Conservation (phyloP, 2,888 invertebrate genomes). For the Scaptomyza reducta region DNA sequence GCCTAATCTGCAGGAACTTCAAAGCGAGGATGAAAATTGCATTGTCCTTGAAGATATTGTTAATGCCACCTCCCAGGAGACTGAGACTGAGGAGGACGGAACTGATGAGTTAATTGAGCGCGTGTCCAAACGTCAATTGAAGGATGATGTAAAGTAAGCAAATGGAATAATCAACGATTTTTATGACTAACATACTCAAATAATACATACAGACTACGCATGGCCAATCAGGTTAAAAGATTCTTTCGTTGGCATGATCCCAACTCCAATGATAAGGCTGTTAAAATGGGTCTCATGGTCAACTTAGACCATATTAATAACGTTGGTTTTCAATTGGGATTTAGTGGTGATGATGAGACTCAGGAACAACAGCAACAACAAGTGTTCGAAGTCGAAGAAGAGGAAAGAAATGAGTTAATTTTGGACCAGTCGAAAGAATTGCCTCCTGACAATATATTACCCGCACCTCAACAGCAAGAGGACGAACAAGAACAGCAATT, state of each 20-base stretch:
- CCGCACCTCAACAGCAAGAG: not conserved
- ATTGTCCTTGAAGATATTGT: slow-evolving; percentile 38
- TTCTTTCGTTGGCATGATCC: slow-evolving; percentile 63
- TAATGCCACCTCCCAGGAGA: not conserved
- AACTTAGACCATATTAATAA: slow-evolving; percentile 3
- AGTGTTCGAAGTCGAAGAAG: too few species aligned
- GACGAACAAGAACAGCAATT: not conserved
- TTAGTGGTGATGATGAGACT: slow-evolving; percentile 8
- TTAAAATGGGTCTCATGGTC: slow-evolving; percentile 34
- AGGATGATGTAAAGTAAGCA: slow-evolving; percentile 13
- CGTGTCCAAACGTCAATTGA: slow-evolving; percentile 18
- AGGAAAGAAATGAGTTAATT: not conserved
- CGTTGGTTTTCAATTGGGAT: slow-evolving; percentile 6
- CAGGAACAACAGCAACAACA: not conserved
- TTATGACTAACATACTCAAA: not conserved
- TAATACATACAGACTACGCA: slow-evolving; percentile 1
- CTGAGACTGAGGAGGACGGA: slow-evolving; percentile 17
- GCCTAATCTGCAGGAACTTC: slow-evolving; percentile 20
- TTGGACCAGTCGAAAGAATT: not conserved
- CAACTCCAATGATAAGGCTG: not conserved
- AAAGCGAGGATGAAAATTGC: slow-evolving; percentile 46
- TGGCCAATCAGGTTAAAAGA: slow-evolving; percentile 1
- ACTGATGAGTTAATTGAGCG: slow-evolving; percentile 27
- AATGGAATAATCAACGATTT: not conserved
- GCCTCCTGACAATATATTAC: too few species aligned